Percentiles rank a stretch among this genome's conserved stretches.
phyloP scores from a whole-genome alignment of 2,888 invertebrate genomes.

The Trichacis sp. region DNA sequence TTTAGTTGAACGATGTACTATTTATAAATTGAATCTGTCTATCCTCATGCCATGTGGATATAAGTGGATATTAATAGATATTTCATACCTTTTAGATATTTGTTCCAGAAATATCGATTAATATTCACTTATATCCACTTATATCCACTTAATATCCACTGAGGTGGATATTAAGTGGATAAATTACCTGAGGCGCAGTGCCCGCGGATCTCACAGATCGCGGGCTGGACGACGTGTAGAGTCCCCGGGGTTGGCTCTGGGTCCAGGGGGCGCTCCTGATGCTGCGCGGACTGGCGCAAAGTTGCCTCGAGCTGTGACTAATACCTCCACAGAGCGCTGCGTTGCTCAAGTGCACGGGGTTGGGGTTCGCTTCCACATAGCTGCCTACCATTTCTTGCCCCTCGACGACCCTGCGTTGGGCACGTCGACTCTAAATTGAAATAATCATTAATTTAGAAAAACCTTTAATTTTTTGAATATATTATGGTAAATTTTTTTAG shows the following conservation, averaged over 20 bases:
- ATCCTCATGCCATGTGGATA: too few species aligned
- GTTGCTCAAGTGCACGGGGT: constrained; percentile 48
- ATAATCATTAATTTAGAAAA: too few species aligned
- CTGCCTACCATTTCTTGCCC: constrained; percentile 70
- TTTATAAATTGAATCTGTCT: too few species aligned
- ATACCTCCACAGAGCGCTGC: constrained; percentile 45
- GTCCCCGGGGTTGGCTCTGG: constrained; percentile 80
- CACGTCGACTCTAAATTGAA: constrained; percentile 83
- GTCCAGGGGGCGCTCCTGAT: constrained; percentile 86
- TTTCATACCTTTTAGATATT: too few species aligned
- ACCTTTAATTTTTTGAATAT: too few species aligned
- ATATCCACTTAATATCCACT: too few species aligned
- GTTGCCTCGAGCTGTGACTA: constrained; percentile 52
- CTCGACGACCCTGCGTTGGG: constrained; percentile 78
- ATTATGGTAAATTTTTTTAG: too few species aligned
- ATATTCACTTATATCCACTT: too few species aligned
- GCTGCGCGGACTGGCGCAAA: constrained; percentile 76
- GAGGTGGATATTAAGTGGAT: too few species aligned
- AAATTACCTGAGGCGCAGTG: constrained; percentile 66
- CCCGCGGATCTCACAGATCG: constrained; percentile 83
- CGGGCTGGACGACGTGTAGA: constrained; percentile 85
- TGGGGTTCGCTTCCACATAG: constrained; percentile 57
- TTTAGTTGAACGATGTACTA: too few species aligned
- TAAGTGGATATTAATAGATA: too few species aligned
- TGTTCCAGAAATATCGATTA: too few species aligned